Conservation (phyloP, 2,113 vertebrate species). For the Syngnathus floridae region DNA sequence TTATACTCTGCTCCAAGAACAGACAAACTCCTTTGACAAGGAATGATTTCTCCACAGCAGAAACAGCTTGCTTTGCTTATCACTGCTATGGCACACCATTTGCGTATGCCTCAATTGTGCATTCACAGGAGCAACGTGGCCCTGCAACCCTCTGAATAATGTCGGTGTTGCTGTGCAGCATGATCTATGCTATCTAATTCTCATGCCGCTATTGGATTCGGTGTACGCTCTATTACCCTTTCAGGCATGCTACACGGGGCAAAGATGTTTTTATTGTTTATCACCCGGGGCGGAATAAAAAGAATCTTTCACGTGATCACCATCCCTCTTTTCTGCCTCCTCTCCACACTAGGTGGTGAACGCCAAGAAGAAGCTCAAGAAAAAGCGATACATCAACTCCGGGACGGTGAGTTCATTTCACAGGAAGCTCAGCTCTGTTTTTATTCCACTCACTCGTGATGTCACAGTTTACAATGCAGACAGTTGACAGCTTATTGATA, state of each 20-base stretch:
- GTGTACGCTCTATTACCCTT: conserved; percentile 53
- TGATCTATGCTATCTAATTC: conserved; percentile 59
- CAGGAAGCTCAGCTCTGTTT: conserved; percentile 25
- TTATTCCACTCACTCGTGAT: conserved; percentile 8
- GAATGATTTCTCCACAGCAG: neutral
- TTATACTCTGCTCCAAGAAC: neutral
- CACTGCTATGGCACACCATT: neutral
- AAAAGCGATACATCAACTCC: conserved; percentile 90
- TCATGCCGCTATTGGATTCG: conserved; percentile 56
- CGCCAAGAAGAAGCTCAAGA: conserved; percentile 93
- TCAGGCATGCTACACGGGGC: conserved; percentile 33
- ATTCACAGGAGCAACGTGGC: neutral
- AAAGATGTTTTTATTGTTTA: conserved; percentile 53
- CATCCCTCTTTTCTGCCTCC: conserved; percentile 29
- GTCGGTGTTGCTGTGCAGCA: conserved; percentile 25
- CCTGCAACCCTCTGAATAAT: conserved; percentile 30
- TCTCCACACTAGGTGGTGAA: conserved; percentile 79
- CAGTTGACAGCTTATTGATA: conserved; percentile 8
- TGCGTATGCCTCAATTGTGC: neutral
- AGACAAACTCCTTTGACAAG: neutral
- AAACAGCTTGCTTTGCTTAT: neutral
- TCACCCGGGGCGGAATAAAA: conserved; percentile 36
- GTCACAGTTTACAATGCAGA: too few species aligned
- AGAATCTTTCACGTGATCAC: conserved; percentile 43
- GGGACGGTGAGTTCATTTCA: conserved; percentile 76